phyloP scores from a whole-genome alignment of 92 coral and sea anemone genomes.

The Scolanthus callimorphus region DNA sequence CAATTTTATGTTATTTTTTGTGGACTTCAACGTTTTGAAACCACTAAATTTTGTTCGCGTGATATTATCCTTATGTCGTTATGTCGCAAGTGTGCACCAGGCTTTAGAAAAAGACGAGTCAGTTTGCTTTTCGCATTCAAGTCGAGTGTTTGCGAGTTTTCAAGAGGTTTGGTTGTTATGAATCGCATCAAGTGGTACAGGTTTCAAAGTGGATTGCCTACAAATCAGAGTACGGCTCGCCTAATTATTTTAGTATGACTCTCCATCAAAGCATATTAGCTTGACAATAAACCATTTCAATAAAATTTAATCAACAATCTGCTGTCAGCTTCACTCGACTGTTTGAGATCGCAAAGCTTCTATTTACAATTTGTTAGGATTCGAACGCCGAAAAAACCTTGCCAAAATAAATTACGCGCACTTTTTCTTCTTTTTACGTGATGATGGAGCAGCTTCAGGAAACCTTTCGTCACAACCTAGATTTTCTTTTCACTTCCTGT shows the following conservation, averaged over 20 bases:
- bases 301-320: conserved; percentile 73
- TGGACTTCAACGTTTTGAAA: too few species aligned
- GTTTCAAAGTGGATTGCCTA: too few species aligned
- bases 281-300: conserved; percentile 71
- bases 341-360: conserved; percentile 48
- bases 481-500: not conserved
- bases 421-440: too few species aligned
- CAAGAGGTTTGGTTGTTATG: conserved; percentile 42
- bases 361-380: conserved; percentile 65
- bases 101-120: too few species aligned
- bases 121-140: conserved; percentile 12
- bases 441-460: too few species aligned
- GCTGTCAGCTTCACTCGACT: conserved; percentile 67
- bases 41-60: too few species aligned
- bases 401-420: too few species aligned
- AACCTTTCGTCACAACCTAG: too few species aligned
- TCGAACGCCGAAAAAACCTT: too few species aligned
- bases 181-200: conserved; percentile 29
- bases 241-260: conserved; percentile 65
- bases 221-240: conserved; percentile 60
- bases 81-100: too few species aligned
- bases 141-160: conserved; percentile 17
- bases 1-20: too few species aligned
- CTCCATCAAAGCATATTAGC: conserved; percentile 61
- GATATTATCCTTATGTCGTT: too few species aligned